Base-by-base conservation (phyloP, 2,797 vertebrate genomes). In the Rousettus madagascariensis region DNA sequence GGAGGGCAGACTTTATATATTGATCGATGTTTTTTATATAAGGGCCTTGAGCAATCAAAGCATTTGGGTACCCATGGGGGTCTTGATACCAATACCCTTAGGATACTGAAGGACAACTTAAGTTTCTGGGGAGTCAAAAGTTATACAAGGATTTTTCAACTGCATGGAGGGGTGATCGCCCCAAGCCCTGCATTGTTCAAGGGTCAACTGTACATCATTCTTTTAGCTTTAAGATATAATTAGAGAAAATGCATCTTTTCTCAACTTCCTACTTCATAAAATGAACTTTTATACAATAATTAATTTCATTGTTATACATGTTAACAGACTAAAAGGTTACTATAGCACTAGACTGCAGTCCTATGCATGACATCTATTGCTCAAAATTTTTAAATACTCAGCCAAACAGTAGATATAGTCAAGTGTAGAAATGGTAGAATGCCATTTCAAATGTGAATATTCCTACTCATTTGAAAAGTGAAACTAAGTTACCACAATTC, bases 401-500 rank as follows among this genome's bases (percentile, higher is more conserved):
- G 78, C 8, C 2, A 86, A 68, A 41, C 28, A 66, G 28, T 65
- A 82, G 46, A 78, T 2, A 2, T 13, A 85, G 49, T 71, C 85
- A 57, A 59, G 6, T 53, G 33, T 38, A 91, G 57, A 86, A 83
- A 65, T 28, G 26, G 53, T 28, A 92, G 12, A 87, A 88, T 69
- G 38, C 71, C n/a, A n/a, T n/a, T n/a, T n/a, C n/a, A n/a, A n/a
- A 28, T 75, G 30, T 68, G 75, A 94, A 71, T 83, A 94, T 77
- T 55, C 53, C 59, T 82, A 66, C 68, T 66, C 8, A 46, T 82
- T 46, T 79, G 69, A 93, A 95, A 93, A 96, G 61, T 77, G 15
- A 96, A 96, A 89, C 63, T 85, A 87, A 57, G 53, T n/a, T 80
- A 79, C 59, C 71, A 94, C 93, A 30, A 94, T 75, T 86, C 16